These are phyloP conservation scores for Bombylius discolor DNA, from an alignment of 2,888 invertebrate genomes.

Conservation along the genomic window DNA sequence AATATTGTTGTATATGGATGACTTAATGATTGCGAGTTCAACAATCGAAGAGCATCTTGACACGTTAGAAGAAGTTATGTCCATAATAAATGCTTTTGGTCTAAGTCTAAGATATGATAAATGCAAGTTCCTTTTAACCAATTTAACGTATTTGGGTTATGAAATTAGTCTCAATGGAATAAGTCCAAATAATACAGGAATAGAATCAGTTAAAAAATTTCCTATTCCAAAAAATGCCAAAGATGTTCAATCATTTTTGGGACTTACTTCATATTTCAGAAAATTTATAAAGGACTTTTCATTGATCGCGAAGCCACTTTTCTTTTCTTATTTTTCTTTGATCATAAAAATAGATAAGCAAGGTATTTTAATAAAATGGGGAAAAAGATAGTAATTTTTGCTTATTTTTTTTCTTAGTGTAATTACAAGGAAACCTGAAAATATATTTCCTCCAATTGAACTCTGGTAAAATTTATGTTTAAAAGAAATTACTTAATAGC, in stretches of 20 bases:
- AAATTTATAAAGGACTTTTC: slow-evolving; percentile 20
- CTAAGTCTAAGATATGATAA: neutral
- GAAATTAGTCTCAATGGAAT: slow-evolving; percentile 1
- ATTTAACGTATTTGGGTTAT: slow-evolving; percentile 2
- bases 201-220: slow-evolving; percentile 6
- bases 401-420: too few species aligned
- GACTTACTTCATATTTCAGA: slow-evolving; percentile 13
- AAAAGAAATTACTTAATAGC: too few species aligned
- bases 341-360: too few species aligned
- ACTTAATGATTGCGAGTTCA: neutral
- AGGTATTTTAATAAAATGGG: too few species aligned
- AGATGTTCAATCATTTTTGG: slow-evolving; percentile 13
- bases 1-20: slow-evolving; percentile 16
- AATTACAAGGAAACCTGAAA: too few species aligned
- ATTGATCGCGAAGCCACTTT: slow-evolving; percentile 21
- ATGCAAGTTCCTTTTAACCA: neutral
- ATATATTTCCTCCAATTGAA: too few species aligned
- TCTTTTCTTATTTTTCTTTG: too few species aligned
- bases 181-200: neutral
- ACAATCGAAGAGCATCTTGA: neutral
- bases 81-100: neutral
- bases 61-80: neutral
- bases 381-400: too few species aligned
- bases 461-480: too few species aligned
- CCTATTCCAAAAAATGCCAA: slow-evolving; percentile 13